Evolutionary conservation across 2,113 vertebrate genomes (phyloP).

Genomic region (Xiphorhynchus elegans): DNA sequence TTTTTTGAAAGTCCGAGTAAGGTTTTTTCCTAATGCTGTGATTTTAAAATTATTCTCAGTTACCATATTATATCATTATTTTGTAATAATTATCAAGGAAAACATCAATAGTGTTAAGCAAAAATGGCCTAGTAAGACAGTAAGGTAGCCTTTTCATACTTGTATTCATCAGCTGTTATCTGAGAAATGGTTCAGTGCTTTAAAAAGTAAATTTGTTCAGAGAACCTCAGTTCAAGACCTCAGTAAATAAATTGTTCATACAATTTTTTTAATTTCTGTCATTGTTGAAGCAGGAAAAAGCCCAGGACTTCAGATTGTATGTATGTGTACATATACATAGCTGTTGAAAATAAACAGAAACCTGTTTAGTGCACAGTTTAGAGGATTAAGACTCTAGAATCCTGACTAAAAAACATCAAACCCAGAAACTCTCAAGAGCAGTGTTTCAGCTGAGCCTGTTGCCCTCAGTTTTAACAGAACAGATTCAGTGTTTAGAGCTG

Average conservation of each 20-base stretch:
- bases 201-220: background rate
- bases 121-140: background rate
- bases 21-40: background rate
- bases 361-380: background rate
- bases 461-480: background rate
- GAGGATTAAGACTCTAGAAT: background rate
- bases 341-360: background rate
- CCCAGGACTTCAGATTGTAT: background rate
- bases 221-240: background rate
- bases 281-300: background rate
- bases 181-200: background rate
- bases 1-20: background rate
- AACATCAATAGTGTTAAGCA: background rate
- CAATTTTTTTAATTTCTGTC: background rate
- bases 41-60: background rate
- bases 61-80: background rate
- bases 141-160: background rate
- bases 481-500: background rate
- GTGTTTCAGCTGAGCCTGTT: background rate
- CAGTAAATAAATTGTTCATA: background rate
- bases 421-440: background rate
- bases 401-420: background rate
- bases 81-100: background rate
- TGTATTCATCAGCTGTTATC: background rate
- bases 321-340: rapidly evolving